Conservation (phyloP, 1,140 invertebrate species). For the Drosophila ironensis region DNA sequence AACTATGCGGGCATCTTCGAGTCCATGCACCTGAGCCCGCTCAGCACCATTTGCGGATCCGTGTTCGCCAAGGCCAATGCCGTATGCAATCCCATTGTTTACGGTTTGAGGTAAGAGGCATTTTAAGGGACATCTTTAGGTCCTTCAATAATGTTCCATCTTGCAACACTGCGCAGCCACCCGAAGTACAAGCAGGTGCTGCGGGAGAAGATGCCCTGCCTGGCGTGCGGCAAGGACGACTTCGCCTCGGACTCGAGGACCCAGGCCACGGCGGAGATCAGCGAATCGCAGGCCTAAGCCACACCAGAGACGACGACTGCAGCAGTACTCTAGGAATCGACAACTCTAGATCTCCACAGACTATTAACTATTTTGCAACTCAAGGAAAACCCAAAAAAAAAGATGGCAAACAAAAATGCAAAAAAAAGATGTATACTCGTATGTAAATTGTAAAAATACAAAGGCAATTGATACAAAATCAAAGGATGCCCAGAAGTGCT, state of each 20-base stretch:
- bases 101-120: slow-evolving; percentile 83
- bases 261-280: slow-evolving; percentile 72
- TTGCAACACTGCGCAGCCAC: slow-evolving; percentile 84
- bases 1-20: slow-evolving; percentile 88
- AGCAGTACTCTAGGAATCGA: slow-evolving; percentile 52
- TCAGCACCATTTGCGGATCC: slow-evolving; percentile 87
- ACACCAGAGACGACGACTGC: slow-evolving; percentile 60
- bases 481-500: slow-evolving; percentile 4
- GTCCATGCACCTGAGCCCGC: slow-evolving; percentile 85
- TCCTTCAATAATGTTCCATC: not conserved
- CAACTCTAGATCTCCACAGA: slow-evolving; percentile 54
- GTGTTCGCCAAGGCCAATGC: slow-evolving; percentile 87
- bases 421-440: slow-evolving; percentile 53
- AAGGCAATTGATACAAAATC: slow-evolving; percentile 75
- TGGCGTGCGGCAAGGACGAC: slow-evolving; percentile 85
- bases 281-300: slow-evolving; percentile 71
- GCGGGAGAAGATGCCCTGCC: slow-evolving; percentile 79
- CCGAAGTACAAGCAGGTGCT: slow-evolving; percentile 87
- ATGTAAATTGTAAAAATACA: slow-evolving; percentile 28
- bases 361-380: slow-evolving; percentile 52
- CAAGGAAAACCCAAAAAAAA: slow-evolving; percentile 54
- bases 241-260: slow-evolving; percentile 83
- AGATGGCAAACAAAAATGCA: slow-evolving; percentile 57
- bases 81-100: slow-evolving; percentile 87
- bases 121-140: too few species aligned